Base-by-base conservation (phyloP, 2,888 invertebrate genomes). In the Apamea anceps region DNA sequence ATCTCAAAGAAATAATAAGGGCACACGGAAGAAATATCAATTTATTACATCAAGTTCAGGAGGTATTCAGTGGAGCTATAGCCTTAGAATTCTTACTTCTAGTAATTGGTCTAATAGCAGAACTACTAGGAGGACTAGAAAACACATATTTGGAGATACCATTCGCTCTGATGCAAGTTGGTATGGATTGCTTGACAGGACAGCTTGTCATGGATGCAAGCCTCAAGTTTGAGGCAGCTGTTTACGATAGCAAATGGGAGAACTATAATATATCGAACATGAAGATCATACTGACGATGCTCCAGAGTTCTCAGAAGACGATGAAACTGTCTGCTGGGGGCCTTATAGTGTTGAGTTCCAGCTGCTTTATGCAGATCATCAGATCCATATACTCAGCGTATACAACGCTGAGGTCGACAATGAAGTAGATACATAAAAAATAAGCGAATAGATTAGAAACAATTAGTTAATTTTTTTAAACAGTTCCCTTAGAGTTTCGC, bases 311-410 rank as follows among this genome's bases (percentile, higher is more conserved):
- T 0, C 95, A 95, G 82, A 95, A 92, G 79, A 92, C 92, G 0
- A 81, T 95, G 86, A 91, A 81, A 5, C 62, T 95, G 13, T 93
- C 95, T 0, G 95, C 94, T 3, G 95, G 95, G 0, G 94, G 94
- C 1, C 86, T 95, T 1, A 88, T 91, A 0, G 88, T 86, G 60
- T 83, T 95, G 60, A 92, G 90, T 72, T 94, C 91, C 60, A 87
- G 87, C 18, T 93, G 93, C 28, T 82, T 96, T 6, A 94, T 94
- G 94, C 89, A 90, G 3, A 90, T 95, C 0, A 83, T 93, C 6
- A 94, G 86, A 70, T 91, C 91, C 0, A 90, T 94, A 57, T 95
- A 95, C 82, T 94, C 95, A 0, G 91, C 93, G 12, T 95, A 94
- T 70, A 94, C 94, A 3, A 93, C 95, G 28, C 82, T 95, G 37